Base-by-base conservation (phyloP, 2,113 vertebrate species). In the Caranx ignobilis region DNA sequence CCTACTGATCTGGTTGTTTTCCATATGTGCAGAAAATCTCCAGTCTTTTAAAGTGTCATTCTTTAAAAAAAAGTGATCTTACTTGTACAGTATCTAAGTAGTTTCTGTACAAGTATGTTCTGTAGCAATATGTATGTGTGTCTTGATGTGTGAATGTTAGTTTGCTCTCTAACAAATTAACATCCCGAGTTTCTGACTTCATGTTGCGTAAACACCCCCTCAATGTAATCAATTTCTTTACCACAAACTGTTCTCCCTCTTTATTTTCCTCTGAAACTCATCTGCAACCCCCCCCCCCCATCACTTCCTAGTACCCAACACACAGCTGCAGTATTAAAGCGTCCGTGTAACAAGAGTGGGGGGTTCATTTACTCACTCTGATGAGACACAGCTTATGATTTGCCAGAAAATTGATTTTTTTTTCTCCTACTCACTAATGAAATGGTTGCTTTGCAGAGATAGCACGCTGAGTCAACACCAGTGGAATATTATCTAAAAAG, bases 311-410 rank as follows among this genome's bases (percentile, higher is more conserved):
- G 6, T 11, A 10, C 18, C 31, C 35, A 31, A 2, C 75, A 66
- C 62, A 37, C 72, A 64, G 73, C 71, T 78, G 71, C 81, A 80
- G 77, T 45, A 61, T 72, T 75, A 74, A 77, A 72, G 60, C 35
- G 67, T 71, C 48, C 56, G 79, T 75, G 69, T 77, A 72, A 57
- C 71, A 69, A 55, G 37, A 89, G 82, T n/a, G 18, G 61, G 61
- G 60, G 76, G 65, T 82, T 89, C 65, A 83, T 93, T 86, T 79
- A 79, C 85, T 85, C 77, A 26, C 72, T 79, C 77, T 86, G 84
- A 91, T 86, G 87, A 93, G 75, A 86, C 84, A 15, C 77, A 18
- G 84, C 83, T 86, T 89, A 88, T 89, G 88, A 88, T 91, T 88
- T 90, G 78, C 87, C 83, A 66, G 61, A 72, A 81, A 87, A 88